A percentile compares a stretch with the other conserved stretches of the same genome.
These are phyloP conservation scores for Athalia circularis DNA, from an alignment of 2,888 invertebrate species.

Conservation along the genomic window DNA sequence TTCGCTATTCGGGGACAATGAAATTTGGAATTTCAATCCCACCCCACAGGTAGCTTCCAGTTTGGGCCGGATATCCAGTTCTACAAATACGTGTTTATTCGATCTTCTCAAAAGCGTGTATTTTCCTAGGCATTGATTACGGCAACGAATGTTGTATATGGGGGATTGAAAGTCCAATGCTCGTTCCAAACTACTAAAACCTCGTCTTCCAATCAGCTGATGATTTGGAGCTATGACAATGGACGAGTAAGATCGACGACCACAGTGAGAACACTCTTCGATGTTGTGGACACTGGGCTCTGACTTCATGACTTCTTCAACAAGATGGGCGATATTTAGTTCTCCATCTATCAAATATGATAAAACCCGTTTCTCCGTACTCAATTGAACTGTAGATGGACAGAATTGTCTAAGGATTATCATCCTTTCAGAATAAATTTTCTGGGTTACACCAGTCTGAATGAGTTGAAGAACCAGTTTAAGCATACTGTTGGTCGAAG, in stretches of 20 bases:
- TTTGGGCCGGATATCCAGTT: slow-evolving; percentile 16
- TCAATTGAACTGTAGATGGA: slow-evolving; percentile 20
- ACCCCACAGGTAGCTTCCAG: slow-evolving; percentile 7
- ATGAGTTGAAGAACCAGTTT: slow-evolving; percentile 43
- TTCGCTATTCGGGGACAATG: too few relatives aligned
- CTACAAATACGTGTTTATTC: slow-evolving; percentile 10
- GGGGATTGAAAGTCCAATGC: slow-evolving; percentile 26
- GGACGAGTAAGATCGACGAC: slow-evolving; percentile 12
- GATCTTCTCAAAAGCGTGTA: slow-evolving; percentile 6
- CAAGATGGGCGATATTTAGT: slow-evolving; percentile 20
- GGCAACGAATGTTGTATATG: slow-evolving; percentile 32
- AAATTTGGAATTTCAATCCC: too few relatives aligned
- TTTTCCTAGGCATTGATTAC: slow-evolving; percentile 9
- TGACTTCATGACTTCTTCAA: slow-evolving; percentile 24
- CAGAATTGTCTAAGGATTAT: slow-evolving; percentile 31
- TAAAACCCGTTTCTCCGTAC: slow-evolving; percentile 8
- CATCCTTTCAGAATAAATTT: slow-evolving; percentile 33
- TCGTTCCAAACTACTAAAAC: slow-evolving; percentile 7
- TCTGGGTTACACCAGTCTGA: slow-evolving; percentile 28
- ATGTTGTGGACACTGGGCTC: slow-evolving; percentile 28
- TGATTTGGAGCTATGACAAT: slow-evolving; percentile 16
- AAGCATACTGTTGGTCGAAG: slow-evolving; percentile 28
- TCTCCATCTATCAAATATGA: slow-evolving; percentile 43
- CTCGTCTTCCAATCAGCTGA: slow-evolving; percentile 1
- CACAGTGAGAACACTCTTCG: slow-evolving; percentile 24